Conservation (phyloP, 2,888 invertebrate genomes). For the Trissoscelio sp. region DNA sequence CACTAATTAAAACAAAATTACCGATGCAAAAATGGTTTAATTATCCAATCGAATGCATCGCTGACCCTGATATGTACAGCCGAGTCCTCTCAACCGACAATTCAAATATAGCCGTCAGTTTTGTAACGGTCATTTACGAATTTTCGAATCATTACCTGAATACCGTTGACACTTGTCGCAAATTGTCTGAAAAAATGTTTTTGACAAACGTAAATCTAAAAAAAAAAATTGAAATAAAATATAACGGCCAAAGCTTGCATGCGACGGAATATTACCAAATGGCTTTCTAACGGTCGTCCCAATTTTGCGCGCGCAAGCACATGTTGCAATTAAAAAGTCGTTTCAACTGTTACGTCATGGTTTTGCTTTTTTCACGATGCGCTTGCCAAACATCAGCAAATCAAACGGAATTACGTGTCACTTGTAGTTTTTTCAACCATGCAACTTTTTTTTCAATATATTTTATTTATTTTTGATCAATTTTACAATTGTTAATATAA, state of each 20-base stretch:
- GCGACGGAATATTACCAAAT: conserved; percentile 24
- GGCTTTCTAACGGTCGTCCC: conserved; percentile 34
- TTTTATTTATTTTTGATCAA: background rate
- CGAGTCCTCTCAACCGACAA: conserved; percentile 1
- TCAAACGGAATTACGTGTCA: conserved; percentile 37
- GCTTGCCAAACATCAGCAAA: conserved; percentile 37
- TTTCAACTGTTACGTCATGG: conserved; percentile 47
- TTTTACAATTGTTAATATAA: too few relatives aligned
- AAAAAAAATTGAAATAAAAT: background rate
- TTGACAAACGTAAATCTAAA: conserved; percentile 6
- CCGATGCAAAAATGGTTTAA: conserved; percentile 10
- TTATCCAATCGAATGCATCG: background rate
- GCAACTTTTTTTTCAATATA: conserved; percentile 28
- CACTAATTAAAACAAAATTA: conserved; percentile 27
- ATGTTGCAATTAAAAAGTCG: conserved; percentile 58
- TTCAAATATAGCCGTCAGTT: conserved; percentile 1
- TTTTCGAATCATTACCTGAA: conserved; percentile 31
- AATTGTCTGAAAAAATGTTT: conserved; percentile 14
- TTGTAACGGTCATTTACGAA: background rate
- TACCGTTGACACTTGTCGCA: background rate
- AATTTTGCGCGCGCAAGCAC: conserved; percentile 46
- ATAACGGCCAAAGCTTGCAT: conserved; percentile 30
- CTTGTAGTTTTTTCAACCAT: conserved; percentile 17
- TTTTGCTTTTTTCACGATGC: conserved; percentile 29
- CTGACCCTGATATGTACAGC: conserved; percentile 6